Evolutionary conservation across 2,888 invertebrate genomes (phyloP).

Genomic region (Drepana falcataria): DNA sequence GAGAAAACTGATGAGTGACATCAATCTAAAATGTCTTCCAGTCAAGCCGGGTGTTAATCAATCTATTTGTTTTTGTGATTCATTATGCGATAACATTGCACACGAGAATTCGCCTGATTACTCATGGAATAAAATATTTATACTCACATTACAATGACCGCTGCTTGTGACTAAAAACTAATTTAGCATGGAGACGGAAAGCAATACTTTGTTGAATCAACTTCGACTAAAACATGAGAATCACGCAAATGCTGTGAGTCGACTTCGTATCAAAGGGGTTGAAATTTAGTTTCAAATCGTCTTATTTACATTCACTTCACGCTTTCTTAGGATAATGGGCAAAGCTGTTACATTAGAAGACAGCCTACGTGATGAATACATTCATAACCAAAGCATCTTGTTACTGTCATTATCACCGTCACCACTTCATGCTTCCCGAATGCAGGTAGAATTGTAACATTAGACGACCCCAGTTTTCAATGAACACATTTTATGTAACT

Average conservation of each 20-base stretch:
- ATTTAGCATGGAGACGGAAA: constrained; percentile 53
- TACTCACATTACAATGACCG: constrained; percentile 19
- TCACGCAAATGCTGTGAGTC: constrained; percentile 36
- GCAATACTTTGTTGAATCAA: constrained; percentile 43
- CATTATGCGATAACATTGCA: neutral
- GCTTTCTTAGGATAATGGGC: too few relatives aligned
- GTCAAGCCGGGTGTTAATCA: neutral
- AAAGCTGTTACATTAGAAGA: too few relatives aligned
- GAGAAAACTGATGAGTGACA: neutral
- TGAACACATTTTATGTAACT: too few relatives aligned
- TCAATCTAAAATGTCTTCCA: neutral
- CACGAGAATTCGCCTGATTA: constrained; percentile 21
- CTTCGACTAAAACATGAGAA: constrained; percentile 49
- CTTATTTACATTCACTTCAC: too few relatives aligned
- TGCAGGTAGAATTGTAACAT: too few relatives aligned
- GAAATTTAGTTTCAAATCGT: too few relatives aligned
- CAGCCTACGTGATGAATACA: too few relatives aligned
- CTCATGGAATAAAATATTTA: constrained; percentile 25
- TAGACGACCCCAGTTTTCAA: too few relatives aligned
- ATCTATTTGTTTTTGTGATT: neutral
- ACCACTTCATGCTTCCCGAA: too few relatives aligned
- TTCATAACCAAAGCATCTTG: too few relatives aligned
- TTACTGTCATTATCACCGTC: too few relatives aligned
- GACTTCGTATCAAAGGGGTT: neutral
- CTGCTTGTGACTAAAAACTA: constrained; percentile 15